Base-by-base conservation (phyloP, 2,888 invertebrate genomes). In the Muschampia plurimacula region DNA sequence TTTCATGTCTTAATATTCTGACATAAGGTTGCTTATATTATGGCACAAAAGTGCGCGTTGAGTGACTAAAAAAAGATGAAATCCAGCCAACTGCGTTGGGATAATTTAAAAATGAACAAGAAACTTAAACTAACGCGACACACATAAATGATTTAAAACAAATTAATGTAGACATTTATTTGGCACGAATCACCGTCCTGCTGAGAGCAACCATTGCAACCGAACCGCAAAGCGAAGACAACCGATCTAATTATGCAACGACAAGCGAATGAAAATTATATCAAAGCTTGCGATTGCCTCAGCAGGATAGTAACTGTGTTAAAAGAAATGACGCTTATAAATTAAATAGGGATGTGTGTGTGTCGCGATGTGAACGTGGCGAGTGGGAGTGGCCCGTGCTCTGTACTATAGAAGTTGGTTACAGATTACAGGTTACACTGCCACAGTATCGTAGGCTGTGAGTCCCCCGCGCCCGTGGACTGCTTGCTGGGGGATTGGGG, bases 381-480 rank as follows among this genome's bases (percentile, higher is more conserved):
- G 44, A 22, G 74, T 77, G 83, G 81, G 81, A 75, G 81, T 81
- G 52, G 52, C 52, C 15, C 5, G 52, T 52, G 52, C 49, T 10
- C 13, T 12, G 49, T 12, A 12, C 12, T 1, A 8, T 55, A 10
- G 10, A 55, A 1, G 22, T 55, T 28, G 52, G 15, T 15, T 15
- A 55, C 55, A 55, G 15, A 22, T 55, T 97, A 98, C 96, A 98
- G 96, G 96, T 98, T 98, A 98, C 97, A 98, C 98, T 98, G 98
- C 98, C 98, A 98, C 97, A 97, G 98, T 98, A 98, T 98, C 98
- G 97, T 98, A 98, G 97, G 98, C 97, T 97, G 98, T 97, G 97
- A 98, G 97, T 97, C 98, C 97, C 96, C 96, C 97, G 96, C 96
- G 93, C 94, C 95, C 92, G 91, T 93, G 93, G 92, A 89, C 90